Conservation (phyloP, 1,140 invertebrate genomes). For the Proctacanthus coquilletti region DNA sequence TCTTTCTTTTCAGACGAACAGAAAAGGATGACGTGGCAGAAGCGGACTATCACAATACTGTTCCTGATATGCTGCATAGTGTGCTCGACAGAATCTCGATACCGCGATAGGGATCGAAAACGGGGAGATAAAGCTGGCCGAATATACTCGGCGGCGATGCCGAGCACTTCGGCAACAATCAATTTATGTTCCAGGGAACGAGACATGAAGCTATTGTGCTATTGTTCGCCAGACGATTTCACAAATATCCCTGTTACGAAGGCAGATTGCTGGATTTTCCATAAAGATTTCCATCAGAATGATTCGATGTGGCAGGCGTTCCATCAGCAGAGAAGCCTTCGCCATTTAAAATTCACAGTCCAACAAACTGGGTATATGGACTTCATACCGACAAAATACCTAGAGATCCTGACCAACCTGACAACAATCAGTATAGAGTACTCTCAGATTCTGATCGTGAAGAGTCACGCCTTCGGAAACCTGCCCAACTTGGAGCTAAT, state of each 20-base stretch:
- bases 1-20: no score
- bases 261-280: conserved; percentile 37
- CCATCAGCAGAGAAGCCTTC: conserved; percentile 47
- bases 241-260: conserved; percentile 25
- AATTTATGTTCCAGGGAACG: conserved; percentile 23
- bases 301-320: conserved; percentile 55
- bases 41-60: conserved; percentile 2
- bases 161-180: conserved; percentile 13
- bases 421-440: conserved; percentile 50
- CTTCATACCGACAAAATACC: conserved; percentile 49
- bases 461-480: conserved; percentile 52
- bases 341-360: conserved; percentile 51
- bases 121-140: conserved; percentile 1
- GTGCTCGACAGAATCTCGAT: conserved; percentile 1
- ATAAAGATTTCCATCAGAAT: conserved; percentile 39
- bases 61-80: conserved; percentile 3
- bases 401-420: conserved; percentile 46
- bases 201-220: conserved; percentile 28
- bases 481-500: conserved; percentile 47
- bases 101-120: conserved; percentile 1
- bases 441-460: conserved; percentile 47
- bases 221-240: conserved; percentile 25
- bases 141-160: background rate
- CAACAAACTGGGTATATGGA: conserved; percentile 44
- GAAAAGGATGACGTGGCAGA: no score